These are phyloP conservation scores for Rhea americana DNA, from an alignment of 2,113 vertebrate species.

Conservation along the genomic window DNA sequence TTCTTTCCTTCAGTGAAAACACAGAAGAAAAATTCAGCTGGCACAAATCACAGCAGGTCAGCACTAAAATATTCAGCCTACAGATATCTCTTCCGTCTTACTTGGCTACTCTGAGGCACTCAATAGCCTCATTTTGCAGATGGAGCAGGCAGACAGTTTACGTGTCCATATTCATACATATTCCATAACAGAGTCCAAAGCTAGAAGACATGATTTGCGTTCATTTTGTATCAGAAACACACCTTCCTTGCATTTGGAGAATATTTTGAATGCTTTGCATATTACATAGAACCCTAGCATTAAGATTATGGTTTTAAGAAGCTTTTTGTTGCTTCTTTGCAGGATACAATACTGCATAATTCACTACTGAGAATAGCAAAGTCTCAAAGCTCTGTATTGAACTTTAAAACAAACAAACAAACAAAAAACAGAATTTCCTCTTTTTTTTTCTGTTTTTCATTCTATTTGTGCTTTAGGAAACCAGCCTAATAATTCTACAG, in stretches of 20 bases:
- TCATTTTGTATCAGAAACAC: neutral
- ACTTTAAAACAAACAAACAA: slow-evolving; percentile 45
- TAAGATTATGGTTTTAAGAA: neutral
- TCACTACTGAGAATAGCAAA: neutral
- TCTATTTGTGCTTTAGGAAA: slow-evolving; percentile 63
- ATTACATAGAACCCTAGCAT: neutral
- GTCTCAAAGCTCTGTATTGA: slow-evolving; percentile 14
- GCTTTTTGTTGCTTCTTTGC: neutral
- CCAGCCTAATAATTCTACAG: slow-evolving; percentile 15
- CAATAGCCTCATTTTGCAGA: neutral
- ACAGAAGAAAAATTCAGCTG: neutral
- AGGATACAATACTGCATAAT: neutral
- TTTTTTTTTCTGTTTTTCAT: slow-evolving; percentile 24
- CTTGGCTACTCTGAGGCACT: neutral
- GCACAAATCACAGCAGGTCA: neutral
- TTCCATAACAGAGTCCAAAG: neutral
- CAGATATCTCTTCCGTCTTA: neutral
- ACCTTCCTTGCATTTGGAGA: neutral
- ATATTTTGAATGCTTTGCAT: neutral
- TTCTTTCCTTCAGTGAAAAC: neutral
- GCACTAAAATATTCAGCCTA: slow-evolving; percentile 1
- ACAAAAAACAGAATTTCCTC: slow-evolving; percentile 37
- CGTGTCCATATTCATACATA: neutral
- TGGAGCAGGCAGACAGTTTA: neutral
- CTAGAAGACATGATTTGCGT: neutral